phyloP scores from a whole-genome alignment of 2,888 invertebrate genomes.

The Achlya flavicornis region DNA sequence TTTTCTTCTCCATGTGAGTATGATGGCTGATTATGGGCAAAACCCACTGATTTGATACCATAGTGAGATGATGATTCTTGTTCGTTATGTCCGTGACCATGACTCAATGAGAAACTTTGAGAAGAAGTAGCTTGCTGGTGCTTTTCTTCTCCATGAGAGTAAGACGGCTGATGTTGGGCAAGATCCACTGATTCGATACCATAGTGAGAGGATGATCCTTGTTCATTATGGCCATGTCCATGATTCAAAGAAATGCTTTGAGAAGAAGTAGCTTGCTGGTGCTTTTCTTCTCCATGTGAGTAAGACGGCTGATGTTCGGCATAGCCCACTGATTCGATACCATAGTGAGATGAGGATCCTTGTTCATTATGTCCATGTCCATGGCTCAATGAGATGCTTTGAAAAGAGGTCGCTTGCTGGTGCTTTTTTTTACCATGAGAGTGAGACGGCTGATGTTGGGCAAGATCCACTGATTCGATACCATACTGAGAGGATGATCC shows the following conservation, averaged over 20 bases:
- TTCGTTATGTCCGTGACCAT: not conserved
- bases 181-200: not conserved
- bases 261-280: constrained; percentile 15
- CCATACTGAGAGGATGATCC: not conserved
- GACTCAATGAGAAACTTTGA: constrained; percentile 31
- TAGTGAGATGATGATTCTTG: not conserved
- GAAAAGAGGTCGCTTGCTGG: constrained; percentile 15
- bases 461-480: constrained; percentile 15
- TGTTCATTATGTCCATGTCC: constrained; percentile 18
- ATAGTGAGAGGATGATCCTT: not conserved
- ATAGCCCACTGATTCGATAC: constrained; percentile 20
- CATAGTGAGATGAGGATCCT: constrained; percentile 16
- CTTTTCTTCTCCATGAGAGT: constrained; percentile 25
- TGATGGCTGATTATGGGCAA: constrained; percentile 34
- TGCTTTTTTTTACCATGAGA: constrained; percentile 13
- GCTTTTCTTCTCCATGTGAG: constrained; percentile 3
- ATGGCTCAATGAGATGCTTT: constrained; percentile 21
- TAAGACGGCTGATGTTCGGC: not conserved
- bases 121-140: constrained; percentile 49
- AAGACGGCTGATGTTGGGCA: not conserved
- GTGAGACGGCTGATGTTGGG: constrained; percentile 18
- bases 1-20: constrained; percentile 25
- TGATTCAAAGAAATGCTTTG: constrained; percentile 15
- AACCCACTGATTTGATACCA: not conserved
- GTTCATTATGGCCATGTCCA: constrained; percentile 31